phyloP scores from a whole-genome alignment of 2,113 vertebrate genomes.

The Ibidorhyncha struthersii region DNA sequence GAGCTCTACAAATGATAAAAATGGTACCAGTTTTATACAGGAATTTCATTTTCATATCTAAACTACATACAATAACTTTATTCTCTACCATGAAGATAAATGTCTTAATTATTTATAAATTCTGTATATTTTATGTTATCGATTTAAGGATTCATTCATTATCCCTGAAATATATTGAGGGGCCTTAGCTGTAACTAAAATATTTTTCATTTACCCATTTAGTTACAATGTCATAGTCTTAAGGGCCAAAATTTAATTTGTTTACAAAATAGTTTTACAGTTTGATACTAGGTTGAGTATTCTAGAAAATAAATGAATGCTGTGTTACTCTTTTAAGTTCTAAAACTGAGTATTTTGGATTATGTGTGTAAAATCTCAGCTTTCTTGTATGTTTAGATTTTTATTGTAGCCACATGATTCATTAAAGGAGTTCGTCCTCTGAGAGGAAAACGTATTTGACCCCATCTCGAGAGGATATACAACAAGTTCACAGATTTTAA shows the following conservation, averaged over 20 bases:
- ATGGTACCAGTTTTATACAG: slow-evolving; percentile 60
- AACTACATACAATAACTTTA: slow-evolving; percentile 69
- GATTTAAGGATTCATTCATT: slow-evolving; percentile 70
- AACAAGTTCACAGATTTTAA: slow-evolving; percentile 64
- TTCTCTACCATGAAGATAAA: slow-evolving; percentile 68
- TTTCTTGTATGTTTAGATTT: slow-evolving; percentile 18
- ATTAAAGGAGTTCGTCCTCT: slow-evolving; percentile 2
- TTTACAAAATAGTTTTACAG: slow-evolving; percentile 26
- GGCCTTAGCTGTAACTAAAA: slow-evolving; percentile 66
- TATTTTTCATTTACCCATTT: slow-evolving; percentile 70
- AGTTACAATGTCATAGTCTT: slow-evolving; percentile 42
- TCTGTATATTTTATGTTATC: slow-evolving; percentile 66
- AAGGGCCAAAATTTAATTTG: slow-evolving; percentile 40
- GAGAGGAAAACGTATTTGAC: slow-evolving; percentile 65
- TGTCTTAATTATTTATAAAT: slow-evolving; percentile 74
- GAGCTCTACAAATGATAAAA: slow-evolving; percentile 71
- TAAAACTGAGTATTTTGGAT: background rate
- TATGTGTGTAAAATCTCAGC: background rate
- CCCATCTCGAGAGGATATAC: background rate
- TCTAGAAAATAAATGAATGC: slow-evolving; percentile 24
- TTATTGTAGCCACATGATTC: slow-evolving; percentile 29
- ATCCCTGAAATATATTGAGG: slow-evolving; percentile 59
- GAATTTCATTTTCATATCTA: slow-evolving; percentile 72
- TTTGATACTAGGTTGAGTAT: slow-evolving; percentile 12
- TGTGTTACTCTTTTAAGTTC: background rate